These are phyloP conservation scores for Cetoscarus ocellatus DNA, from an alignment of 2,797 vertebrate species.

Conservation along the genomic window DNA sequence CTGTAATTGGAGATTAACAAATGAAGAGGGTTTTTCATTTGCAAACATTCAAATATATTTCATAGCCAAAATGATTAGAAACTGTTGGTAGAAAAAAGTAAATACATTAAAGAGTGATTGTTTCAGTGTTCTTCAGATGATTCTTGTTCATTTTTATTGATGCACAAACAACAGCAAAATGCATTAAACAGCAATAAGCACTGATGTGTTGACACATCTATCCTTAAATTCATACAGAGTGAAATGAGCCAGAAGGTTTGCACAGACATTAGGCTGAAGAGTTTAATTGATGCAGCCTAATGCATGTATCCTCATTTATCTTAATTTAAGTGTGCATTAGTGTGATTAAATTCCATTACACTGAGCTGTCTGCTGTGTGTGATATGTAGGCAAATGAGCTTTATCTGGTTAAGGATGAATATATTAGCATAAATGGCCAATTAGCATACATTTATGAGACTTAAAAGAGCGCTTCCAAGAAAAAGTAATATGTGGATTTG, in stretches of 20 bases:
- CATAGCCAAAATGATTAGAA: neutral
- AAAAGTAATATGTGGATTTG: neutral
- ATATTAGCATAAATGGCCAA: neutral
- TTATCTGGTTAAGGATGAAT: neutral
- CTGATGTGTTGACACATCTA: neutral
- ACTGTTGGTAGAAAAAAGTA: neutral
- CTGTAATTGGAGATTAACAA: slow-evolving; percentile 1
- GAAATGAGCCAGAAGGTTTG: neutral
- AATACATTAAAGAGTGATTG: neutral
- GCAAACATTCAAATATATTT: slow-evolving; percentile 7
- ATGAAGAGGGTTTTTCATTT: slow-evolving; percentile 4
- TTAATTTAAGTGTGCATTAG: neutral
- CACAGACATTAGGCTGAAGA: neutral
- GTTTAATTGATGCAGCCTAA: neutral
- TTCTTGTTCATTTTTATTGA: neutral
- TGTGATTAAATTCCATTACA: neutral
- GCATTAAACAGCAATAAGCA: neutral
- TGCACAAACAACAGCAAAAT: neutral
- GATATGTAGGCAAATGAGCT: neutral
- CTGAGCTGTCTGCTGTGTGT: neutral
- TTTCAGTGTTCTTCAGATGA: neutral
- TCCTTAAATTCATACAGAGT: neutral
- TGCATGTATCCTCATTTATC: neutral
- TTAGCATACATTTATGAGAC: neutral
- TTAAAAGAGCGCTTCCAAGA: neutral